Evolutionary conservation across 2,888 invertebrate species (phyloP), one percentile per base, ranked within the genome.

Genomic region (Drosophila quasianomalipes): DNA sequence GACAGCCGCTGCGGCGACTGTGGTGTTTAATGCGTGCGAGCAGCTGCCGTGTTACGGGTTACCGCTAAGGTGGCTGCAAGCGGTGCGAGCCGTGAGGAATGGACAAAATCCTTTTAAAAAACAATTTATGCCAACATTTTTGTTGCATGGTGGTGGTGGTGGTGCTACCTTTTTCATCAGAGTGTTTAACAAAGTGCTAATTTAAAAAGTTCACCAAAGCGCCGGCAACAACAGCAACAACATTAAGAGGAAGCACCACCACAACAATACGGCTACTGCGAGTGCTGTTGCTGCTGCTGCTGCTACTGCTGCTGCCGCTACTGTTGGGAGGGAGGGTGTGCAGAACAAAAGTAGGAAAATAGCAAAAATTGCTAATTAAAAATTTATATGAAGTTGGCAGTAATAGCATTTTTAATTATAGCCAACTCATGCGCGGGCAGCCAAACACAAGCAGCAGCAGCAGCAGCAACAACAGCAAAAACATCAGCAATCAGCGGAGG

Each of bases 291-390:
- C 47, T 52, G 47, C 28, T 66, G 53, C 41, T 47, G 59, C 26
- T 30, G 63, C 41, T 47, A 57, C 26, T 30, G 63, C 26, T 58
- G 59, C 26, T 47, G 57, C 41, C 69, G 63, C 39, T 54, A 47
- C 33, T 69, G 58, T 65, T 63, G 58, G 76, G 70, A 35, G 58
- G 76, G 70, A 35, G 66, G 67, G 76, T 68, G 70, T 54, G 69
- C 51, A 67, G 74, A 76, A 85, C 83, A 89, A 89, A 85, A 88
- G 92, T 90, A 90, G 92, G 83, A 91, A 90, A 92, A 92, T 92
- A 92, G 92, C 91, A 91, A 92, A 92, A 92, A 91, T 92, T 92
- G 89, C 92, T 92, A 92, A 92, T 92, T 92, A 92, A 92, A 92
- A 92, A 92, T 92, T 90, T 92, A 92, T 92, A 91, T 90, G 90